Base-by-base conservation (phyloP, 1,140 invertebrate species). In the Himalopsyche phryganea region DNA sequence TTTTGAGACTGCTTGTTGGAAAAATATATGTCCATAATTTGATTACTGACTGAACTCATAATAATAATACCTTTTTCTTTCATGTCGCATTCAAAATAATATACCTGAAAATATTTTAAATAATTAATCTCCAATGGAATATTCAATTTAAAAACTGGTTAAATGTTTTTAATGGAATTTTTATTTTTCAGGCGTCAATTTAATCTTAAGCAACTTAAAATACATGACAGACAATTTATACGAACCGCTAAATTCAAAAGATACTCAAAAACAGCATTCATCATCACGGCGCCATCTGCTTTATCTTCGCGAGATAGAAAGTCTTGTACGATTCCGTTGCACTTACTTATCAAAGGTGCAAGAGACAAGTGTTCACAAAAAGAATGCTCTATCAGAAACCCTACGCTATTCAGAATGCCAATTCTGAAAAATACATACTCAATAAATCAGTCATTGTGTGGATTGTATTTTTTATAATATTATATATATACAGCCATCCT, bases 161-260 rank as follows among this genome's bases (percentile, higher is more conserved):
- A 35, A 35, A 35, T 35, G 6, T 7, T 35, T 7, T 35, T 35
- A 35, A 7, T 35, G 6, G 6, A 35, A 35, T 35, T 35, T 7
- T 35, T 35, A 35, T 35, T 35, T n/a, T 35, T 7, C 33, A 35
- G n/a, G n/a, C 6, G n/a, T 7, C n/a, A 7, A 35, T 35, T 35
- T 35, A 7, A 35, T 35, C 33, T 35, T 7, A 35, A 35, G 6
- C 33, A 35, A 35, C 6, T 35, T n/a, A 35, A 35, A 7, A 35
- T 35, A 35, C n/a, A 35, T 35, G 6, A 35, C 33, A 35, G n/a
- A 7, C 33, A 14, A 14, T 20, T 13, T 17, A 17, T n/a, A 58
- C 52, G 15, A 52, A 63, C 57, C 4, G 58, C 14, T 44, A 64
- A 42, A 50, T 60, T 64, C 11, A 64, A 18, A 11, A 64, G 47